phyloP scores from a whole-genome alignment of 2,797 vertebrate genomes.

The Chelonia mydas region DNA sequence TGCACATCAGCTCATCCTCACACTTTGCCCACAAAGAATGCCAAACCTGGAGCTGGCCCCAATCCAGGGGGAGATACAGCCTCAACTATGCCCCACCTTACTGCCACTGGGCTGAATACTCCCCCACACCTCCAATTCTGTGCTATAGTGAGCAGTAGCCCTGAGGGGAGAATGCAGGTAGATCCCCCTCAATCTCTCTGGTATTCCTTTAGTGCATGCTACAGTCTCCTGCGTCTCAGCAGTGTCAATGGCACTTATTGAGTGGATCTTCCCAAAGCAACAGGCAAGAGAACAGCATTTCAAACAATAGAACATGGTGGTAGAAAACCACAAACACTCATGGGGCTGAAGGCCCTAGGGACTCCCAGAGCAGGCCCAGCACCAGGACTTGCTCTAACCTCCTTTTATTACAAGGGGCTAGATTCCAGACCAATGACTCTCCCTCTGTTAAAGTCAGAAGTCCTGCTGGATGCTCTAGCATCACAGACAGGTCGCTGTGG shows the following conservation, averaged over 20 bases:
- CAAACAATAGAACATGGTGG: background rate
- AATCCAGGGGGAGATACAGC: background rate
- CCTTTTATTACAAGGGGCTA: background rate
- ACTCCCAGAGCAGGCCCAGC: background rate
- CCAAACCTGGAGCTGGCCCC: background rate
- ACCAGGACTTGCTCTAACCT: background rate
- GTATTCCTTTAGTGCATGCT: background rate
- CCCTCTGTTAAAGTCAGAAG: background rate
- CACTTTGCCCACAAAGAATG: background rate
- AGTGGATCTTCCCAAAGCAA: background rate
- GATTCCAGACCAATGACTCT: background rate
- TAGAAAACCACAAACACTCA: background rate
- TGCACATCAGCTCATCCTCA: background rate
- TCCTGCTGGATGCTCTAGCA: background rate
- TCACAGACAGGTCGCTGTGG: background rate
- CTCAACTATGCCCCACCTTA: accelerated
- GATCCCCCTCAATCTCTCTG: background rate
- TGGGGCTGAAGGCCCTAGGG: background rate
- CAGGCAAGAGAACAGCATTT: background rate
- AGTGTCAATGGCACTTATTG: background rate
- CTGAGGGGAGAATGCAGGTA: background rate
- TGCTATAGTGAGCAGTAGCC: background rate
- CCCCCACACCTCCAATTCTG: background rate
- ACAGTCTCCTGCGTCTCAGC: accelerated
- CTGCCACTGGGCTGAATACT: accelerated